Conservation (phyloP, 2,113 vertebrate species). For the Macroglossus sobrinus region DNA sequence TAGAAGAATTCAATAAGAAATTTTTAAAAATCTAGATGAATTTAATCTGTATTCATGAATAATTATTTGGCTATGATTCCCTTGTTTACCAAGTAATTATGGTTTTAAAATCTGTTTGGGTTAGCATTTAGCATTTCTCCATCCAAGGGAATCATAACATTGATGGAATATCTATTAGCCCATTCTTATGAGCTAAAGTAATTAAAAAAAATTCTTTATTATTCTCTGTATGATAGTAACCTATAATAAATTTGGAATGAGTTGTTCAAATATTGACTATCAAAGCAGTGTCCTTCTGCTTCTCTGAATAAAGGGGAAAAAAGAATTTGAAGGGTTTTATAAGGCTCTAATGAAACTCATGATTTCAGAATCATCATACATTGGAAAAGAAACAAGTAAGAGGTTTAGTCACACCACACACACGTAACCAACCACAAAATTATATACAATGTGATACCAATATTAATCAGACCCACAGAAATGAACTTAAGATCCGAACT, state of each 20-base stretch:
- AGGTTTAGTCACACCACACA: constrained; percentile 20
- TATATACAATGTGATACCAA: constrained; percentile 48
- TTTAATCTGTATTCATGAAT: constrained; percentile 79
- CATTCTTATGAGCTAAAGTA: constrained; percentile 83
- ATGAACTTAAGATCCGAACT: constrained; percentile 64
- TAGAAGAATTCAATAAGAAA: constrained; percentile 53
- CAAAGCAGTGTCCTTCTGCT: constrained; percentile 72
- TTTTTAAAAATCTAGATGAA: constrained; percentile 66
- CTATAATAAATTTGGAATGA: constrained; percentile 83
- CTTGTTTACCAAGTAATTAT: constrained; percentile 86
- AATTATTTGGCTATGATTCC: constrained; percentile 83
- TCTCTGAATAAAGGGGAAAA: constrained; percentile 65
- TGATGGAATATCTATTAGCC: constrained; percentile 85
- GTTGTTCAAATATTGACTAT: constrained; percentile 82
- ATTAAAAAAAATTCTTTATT: constrained; percentile 87
- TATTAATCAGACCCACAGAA: constrained; percentile 65
- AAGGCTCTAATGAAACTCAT: constrained; percentile 78
- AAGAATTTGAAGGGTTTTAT: constrained; percentile 75
- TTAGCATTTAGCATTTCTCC: constrained; percentile 83
- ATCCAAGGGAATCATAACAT: constrained; percentile 85
- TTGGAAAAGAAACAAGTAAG: constrained; percentile 63
- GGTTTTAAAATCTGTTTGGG: constrained; percentile 85
- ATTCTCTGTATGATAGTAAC: constrained; percentile 83
- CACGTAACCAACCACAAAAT: constrained; percentile 34
- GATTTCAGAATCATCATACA: constrained; percentile 66